A percentile compares a stretch with the other conserved stretches of the same genome.
Conservation (phyloP, 2,797 vertebrate genomes). For the Novumbra hubbsi region DNA sequence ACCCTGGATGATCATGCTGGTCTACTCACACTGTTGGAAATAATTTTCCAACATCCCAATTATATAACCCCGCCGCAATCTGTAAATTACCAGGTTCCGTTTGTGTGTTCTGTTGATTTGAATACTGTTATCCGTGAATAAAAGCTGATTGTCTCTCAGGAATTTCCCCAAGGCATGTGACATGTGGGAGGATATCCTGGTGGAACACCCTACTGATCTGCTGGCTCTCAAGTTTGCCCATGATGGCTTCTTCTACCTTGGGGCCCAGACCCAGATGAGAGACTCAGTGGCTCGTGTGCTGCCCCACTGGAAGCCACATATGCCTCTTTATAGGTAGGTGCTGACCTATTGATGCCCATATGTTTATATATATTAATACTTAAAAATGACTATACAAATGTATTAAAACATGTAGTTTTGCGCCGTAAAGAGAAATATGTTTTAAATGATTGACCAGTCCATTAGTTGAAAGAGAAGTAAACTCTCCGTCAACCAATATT, state of each 20-base stretch:
- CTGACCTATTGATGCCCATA: not conserved
- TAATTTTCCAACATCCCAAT: not conserved
- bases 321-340: conserved; percentile 71
- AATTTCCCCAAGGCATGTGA: conserved; percentile 77
- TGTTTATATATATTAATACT: too few species aligned
- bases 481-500: too few species aligned
- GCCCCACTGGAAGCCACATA: conserved; percentile 85
- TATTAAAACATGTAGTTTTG: too few species aligned
- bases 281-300: conserved; percentile 87
- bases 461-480: too few species aligned
- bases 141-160: conserved; percentile 56
- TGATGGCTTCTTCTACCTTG: conserved; percentile 87
- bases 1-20: not conserved
- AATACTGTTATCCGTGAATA: not conserved
- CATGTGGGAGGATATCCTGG: conserved; percentile 87
- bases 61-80: not conserved
- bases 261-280: conserved; percentile 79
- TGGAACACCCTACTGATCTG: conserved; percentile 87
- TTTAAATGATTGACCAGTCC: too few species aligned
- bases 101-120: not conserved
- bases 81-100: not conserved
- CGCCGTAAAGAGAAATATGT: too few species aligned
- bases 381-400: too few species aligned
- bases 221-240: conserved; percentile 91
- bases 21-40: not conserved